phyloP scores from a whole-genome alignment of 2,888 invertebrate genomes.

The Cantharis lateralis region DNA sequence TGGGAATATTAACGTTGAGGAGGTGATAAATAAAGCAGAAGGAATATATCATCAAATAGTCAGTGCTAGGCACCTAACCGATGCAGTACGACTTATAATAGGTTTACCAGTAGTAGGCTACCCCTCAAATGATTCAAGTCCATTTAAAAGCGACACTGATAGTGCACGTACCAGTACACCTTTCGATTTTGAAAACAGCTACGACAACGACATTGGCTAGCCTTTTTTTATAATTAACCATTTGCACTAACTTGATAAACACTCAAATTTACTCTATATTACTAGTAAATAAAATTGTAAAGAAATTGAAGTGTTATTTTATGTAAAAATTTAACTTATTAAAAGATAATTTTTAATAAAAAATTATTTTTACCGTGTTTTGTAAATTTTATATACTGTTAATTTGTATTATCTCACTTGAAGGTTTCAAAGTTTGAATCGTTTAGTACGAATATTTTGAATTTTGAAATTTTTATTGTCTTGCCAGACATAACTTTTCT shows the following conservation, averaged over 20 bases:
- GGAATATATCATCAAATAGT: conserved; percentile 89
- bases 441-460: neutral
- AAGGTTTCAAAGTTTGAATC: neutral
- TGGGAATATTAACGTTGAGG: conserved; percentile 81
- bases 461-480: neutral
- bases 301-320: neutral
- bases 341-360: neutral
- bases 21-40: conserved; percentile 84
- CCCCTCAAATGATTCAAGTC: conserved; percentile 12
- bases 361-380: neutral
- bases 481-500: neutral
- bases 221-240: neutral
- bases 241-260: neutral
- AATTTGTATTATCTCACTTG: neutral
- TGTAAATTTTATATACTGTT: neutral
- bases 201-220: neutral
- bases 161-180: neutral
- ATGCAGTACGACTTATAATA: conserved; percentile 72
- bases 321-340: neutral
- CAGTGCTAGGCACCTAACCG: conserved; percentile 70
- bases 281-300: neutral
- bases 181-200: neutral
- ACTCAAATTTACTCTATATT: neutral
- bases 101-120: conserved; percentile 59
- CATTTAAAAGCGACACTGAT: conserved; percentile 21